Conservation (phyloP, 1,140 invertebrate genomes). For the Megalonaias nervosa region DNA sequence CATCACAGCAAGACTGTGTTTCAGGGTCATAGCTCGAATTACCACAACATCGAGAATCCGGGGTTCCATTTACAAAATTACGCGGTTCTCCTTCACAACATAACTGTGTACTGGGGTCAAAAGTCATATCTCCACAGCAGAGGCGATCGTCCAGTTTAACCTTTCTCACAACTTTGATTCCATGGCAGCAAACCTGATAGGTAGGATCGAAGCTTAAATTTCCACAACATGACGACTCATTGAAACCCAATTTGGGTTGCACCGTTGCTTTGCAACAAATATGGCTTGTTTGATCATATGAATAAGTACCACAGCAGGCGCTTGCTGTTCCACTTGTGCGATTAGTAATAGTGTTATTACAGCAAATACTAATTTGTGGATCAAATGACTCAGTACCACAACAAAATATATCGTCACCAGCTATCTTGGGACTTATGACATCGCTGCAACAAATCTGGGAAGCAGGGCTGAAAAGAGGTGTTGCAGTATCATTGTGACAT, state of each 20-base stretch:
- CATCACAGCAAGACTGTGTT: constrained; percentile 13
- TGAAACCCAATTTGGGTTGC: not conserved
- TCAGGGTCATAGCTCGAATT: constrained; percentile 24
- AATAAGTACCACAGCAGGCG: not conserved
- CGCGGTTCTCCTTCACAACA: constrained; percentile 33
- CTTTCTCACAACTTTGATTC: not conserved
- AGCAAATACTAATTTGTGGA: no score
- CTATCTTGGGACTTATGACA: not conserved
- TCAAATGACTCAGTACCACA: not conserved
- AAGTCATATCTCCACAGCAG: constrained; percentile 14
- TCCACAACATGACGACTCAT: constrained; percentile 6
- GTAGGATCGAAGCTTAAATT: constrained; percentile 4
- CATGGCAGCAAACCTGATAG: constrained; percentile 8
- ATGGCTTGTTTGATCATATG: not conserved
- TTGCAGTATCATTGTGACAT: no score
- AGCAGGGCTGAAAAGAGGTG: no score
- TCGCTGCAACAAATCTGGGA: constrained; percentile 4
- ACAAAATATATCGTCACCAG: constrained; percentile 2
- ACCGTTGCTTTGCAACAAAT: constrained; percentile 11
- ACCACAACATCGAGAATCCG: constrained; percentile 10
- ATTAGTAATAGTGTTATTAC: no score
- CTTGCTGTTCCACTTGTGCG: no score
- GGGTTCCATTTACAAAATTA: constrained; percentile 13
- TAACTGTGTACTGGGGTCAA: constrained; percentile 3
- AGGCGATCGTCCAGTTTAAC: constrained; percentile 2